Base-by-base conservation (phyloP, 1,140 invertebrate genomes). In the Antheraea pernyi region DNA sequence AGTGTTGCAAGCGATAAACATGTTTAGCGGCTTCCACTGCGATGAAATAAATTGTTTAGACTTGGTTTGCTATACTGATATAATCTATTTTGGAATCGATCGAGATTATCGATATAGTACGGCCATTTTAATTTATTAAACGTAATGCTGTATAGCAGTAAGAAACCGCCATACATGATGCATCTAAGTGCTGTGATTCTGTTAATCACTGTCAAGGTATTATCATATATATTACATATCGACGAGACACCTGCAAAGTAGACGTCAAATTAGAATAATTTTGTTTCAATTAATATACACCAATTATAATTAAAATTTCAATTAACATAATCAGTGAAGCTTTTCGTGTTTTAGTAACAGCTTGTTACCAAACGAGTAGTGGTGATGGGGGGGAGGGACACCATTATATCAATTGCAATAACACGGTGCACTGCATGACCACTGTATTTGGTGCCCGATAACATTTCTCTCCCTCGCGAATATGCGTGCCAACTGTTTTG, bases 221-320 rank as follows among this genome's bases (percentile, higher is more conserved):
- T 89, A 89, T 89, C 89, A 85, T 90, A 16, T 53, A 53, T 53
- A n/a, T 53, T 53, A 91, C 87, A 89, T 84, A 37, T 91, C 89
- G 89, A 80, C 88, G 89, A 89, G 80, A 86, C 86, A 92, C 90
- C 90, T 92, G 90, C 79, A 89, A 92, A 92, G 85, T 91, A 92
- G 90, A 92, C 82, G 81, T 88, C 83, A 89, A 90, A 92, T 92
- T 92, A 92, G 90, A 92, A 78, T 77, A 80, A 91, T 91, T 91
- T 91, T 85, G 89, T 81, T 81, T 86, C 83, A 89, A 79, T 84
- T 89, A 82, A 53, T 60, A 81, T 75, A 77, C 79, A 91, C 88
- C 88, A 91, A 91, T 91, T 77, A 83, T 67, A 82, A 74, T 67
- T 62, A 69, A 60, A 62, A 59, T 46, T 18, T 65, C 36, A 60